Base-by-base conservation (phyloP, 2,113 vertebrate genomes). In the Athene cunicularia region DNA sequence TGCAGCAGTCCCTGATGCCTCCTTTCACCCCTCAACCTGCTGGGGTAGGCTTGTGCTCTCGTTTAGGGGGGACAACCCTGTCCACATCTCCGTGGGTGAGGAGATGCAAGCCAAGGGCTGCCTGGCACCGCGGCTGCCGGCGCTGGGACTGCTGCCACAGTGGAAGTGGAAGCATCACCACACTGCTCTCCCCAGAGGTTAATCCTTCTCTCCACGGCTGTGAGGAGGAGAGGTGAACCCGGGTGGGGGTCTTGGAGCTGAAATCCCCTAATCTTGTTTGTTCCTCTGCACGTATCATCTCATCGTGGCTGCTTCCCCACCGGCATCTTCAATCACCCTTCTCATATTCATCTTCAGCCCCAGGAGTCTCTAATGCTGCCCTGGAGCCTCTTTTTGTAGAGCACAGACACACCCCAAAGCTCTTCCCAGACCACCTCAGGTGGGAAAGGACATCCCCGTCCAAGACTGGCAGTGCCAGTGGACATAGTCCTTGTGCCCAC, bases 301-400 rank as follows among this genome's bases (percentile, higher is more conserved):
- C 15, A 19, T 7, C 0, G 0, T 47, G 37, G n/a, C 52, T 2
- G 0, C 30, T 39, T 71, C 19, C 15, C 18, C 32, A 9, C 33
- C 0, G 0, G 1, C 12, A 24, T 8, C 21, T 39, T 37, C 52
- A 79, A 3, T 14, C 26, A 4, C 14, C 4, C 21, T 43, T 26
- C 37, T 62, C 94, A 24, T 82, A 16, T 24, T 71, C 62, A n/a
- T 72, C 52, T 60, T 24, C 53, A 60, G 55, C 49, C 37, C 8
- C 68, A 30, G 43, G n/a, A 35, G 32, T 3, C 23, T 49, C 43
- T 27, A 13, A 30, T 0, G 23, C 3, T 50, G n/a, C 33, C 3
- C 73, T 3, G 7, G 49, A 28, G 39, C 30, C 68, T 27, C 35
- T 76, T 19, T 6, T 19, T 6, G 39, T 27, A 19, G 50, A 47